Percentiles rank a stretch among this genome's conserved stretches.
Evolutionary conservation across 2,888 invertebrate genomes (phyloP).

Genomic region (Charanyca ferruginea): DNA sequence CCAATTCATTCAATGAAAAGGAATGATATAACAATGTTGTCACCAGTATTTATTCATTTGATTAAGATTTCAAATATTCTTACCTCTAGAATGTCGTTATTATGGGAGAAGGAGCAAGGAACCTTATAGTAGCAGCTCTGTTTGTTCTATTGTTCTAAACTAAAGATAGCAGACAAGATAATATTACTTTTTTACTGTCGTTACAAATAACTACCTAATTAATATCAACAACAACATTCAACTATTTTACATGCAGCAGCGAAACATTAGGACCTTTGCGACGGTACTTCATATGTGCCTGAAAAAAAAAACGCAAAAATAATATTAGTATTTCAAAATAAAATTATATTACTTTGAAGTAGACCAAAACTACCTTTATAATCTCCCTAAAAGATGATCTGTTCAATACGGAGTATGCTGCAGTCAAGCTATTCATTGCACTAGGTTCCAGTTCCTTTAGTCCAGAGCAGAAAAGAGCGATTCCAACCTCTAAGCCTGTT

Average conservation of each 20-base stretch:
- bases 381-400: constrained; percentile 94
- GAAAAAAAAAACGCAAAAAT: constrained; percentile 69
- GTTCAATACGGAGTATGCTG: constrained; percentile 94
- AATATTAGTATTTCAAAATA: not conserved
- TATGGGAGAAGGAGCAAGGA: not conserved
- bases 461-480: constrained; percentile 96
- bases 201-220: not conserved
- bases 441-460: constrained; percentile 92
- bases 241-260: constrained; percentile 64
- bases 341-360: not conserved
- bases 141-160: not conserved
- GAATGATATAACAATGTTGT: no score
- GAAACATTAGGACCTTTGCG: constrained; percentile 89
- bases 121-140: not conserved
- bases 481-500: constrained; percentile 96
- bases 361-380: constrained; percentile 85
- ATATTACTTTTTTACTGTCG: constrained; percentile 1
- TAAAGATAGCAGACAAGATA: not conserved
- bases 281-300: constrained; percentile 94
- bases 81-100: no score
- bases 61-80: no score
- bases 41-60: no score
- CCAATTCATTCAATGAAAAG: no score
- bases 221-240: not conserved
- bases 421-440: constrained; percentile 92